Percentiles rank a stretch among this genome's conserved stretches.
These are phyloP conservation scores for Corythaixoides concolor DNA, from an alignment of 2,113 vertebrate genomes.

Conservation along the genomic window DNA sequence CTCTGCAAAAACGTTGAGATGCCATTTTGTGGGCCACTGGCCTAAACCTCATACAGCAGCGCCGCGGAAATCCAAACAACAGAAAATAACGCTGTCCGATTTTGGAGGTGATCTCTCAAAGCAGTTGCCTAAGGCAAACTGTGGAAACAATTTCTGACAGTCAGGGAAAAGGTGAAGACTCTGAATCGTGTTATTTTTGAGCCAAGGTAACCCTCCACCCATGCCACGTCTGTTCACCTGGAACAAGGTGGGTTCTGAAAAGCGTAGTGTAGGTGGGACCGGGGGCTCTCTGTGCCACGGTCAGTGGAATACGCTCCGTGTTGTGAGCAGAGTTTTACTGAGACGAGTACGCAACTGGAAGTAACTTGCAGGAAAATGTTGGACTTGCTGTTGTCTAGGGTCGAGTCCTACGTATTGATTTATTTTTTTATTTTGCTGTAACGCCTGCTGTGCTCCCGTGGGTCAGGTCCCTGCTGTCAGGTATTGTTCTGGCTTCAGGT, in stretches of 20 bases:
- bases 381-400: background rate
- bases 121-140: background rate
- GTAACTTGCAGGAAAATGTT: background rate
- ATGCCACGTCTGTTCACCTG: background rate
- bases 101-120: background rate
- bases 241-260: background rate
- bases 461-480: background rate
- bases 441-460: background rate
- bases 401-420: background rate
- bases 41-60: background rate
- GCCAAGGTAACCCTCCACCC: background rate
- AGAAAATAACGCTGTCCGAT: background rate
- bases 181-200: background rate
- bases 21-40: background rate
- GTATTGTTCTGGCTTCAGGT: background rate
- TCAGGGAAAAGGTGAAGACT: background rate
- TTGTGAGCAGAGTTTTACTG: background rate
- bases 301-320: background rate
- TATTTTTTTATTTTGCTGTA: background rate
- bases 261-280: background rate
- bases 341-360: background rate
- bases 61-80: background rate
- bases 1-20: background rate
- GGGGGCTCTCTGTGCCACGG: background rate
- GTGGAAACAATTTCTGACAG: background rate